Base-by-base conservation (phyloP, 2,888 invertebrate genomes). In the Cerceris rybyensis region DNA sequence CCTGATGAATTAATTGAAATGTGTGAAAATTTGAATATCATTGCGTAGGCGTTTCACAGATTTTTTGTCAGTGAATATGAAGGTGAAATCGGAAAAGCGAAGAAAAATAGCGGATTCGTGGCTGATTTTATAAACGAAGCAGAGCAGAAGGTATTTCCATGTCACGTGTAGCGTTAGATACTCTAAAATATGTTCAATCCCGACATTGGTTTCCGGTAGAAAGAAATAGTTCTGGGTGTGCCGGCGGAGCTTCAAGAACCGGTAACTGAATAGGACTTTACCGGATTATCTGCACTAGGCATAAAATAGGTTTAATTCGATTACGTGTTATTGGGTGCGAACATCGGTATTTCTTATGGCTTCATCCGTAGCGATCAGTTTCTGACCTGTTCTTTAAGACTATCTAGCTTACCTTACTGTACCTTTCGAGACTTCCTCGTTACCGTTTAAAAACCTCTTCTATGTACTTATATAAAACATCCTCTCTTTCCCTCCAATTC, bases 251-350 rank as follows among this genome's bases (percentile, higher is more conserved):
- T 52, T 11, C 59, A 41, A 14, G 28, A 49, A 13, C 57, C 28
- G 28, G 28, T 11, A 55, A 14, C 61, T 64, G 69, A 70, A 64
- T 68, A 74, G 69, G 70, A 58, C 63, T 50, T 75, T 59, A 68
- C 39, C n/a, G 66, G 74, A 75, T 78, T 78, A 78, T 65, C 69
- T 55, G 52, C 64, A 49, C 63, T 4, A 39, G 50, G 63, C 58
- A 72, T 73, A 64, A 82, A 82, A 72, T 60, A 74, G 74, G 60
- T 72, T 67, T 86, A 86, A 89, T 82, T 87, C 82, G 79, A 88
- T 88, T 86, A 86, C 68, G 65, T 78, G 84, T 80, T 83, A 83
- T 81, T 80, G 82, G 80, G 78, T 75, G 85, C 80, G 77, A 83
- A 80, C 80, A 80, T 16, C 69, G 77, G 69, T 73, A 52, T 61